Conservation (phyloP, 2,888 invertebrate genomes). For the Scaptomyza tumidula region DNA sequence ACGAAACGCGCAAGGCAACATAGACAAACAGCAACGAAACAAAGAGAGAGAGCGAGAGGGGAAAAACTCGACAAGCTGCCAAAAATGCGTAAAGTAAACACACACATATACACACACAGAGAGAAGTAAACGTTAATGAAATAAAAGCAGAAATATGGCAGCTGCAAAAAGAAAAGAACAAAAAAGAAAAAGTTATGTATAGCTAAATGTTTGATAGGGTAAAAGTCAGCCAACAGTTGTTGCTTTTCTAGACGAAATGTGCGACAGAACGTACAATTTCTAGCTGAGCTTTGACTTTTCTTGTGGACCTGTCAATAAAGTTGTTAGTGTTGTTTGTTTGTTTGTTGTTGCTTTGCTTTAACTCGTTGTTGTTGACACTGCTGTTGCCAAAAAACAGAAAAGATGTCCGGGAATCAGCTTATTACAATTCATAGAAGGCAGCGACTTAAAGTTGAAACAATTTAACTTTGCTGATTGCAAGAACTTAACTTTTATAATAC, state of each 20-base stretch:
- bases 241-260: constrained; percentile 28
- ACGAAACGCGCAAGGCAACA: constrained; percentile 18
- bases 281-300: constrained; percentile 35
- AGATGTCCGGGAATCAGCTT: constrained; percentile 21
- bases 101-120: constrained; percentile 1
- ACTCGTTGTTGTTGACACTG: constrained; percentile 20
- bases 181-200: constrained; percentile 24
- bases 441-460: constrained; percentile 9
- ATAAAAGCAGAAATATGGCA: not conserved
- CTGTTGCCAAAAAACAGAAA: constrained; percentile 14
- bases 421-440: constrained; percentile 40
- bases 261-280: constrained; percentile 33
- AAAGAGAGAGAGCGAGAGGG: not conserved
- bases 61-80: constrained; percentile 12
- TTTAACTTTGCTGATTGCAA: not conserved
- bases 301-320: constrained; percentile 30
- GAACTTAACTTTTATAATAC: too few relatives aligned
- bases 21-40: not conserved
- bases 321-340: constrained; percentile 15
- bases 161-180: not conserved
- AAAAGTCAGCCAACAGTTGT: constrained; percentile 35
- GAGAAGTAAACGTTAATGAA: not conserved
- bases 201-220: constrained; percentile 47
- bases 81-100: constrained; percentile 29
- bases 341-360: constrained; percentile 9